These are phyloP conservation scores for Urechis unicinctus DNA, from an alignment of 2,888 invertebrate species.

Conservation along the genomic window DNA sequence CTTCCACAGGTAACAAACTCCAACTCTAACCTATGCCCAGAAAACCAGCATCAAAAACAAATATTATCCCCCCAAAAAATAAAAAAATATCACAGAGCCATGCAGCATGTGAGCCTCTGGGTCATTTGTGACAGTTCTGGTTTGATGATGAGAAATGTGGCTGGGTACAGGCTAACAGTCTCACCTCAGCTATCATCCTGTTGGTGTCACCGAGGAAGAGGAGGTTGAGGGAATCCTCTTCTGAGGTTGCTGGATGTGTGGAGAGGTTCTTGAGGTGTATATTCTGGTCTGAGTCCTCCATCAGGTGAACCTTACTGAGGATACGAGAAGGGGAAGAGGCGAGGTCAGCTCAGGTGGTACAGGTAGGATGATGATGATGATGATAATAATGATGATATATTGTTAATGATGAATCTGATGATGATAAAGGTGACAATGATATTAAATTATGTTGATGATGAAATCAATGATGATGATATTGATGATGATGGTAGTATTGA, in stretches of 20 bases:
- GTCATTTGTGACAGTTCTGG: too few species aligned
- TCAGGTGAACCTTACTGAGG: conserved; percentile 44
- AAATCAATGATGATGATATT: not conserved
- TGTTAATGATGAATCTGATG: too few species aligned
- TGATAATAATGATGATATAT: too few species aligned
- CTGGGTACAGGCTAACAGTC: not conserved
- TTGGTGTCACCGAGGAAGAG: conserved; percentile 51
- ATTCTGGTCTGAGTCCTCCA: conserved; percentile 50
- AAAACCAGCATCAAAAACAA: too few species aligned
- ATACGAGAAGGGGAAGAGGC: not conserved
- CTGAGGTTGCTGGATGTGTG: conserved; percentile 42
- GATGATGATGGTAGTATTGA: not conserved
- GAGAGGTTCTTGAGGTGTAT: conserved; percentile 50
- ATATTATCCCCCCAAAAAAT: too few species aligned
- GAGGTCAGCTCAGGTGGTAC: too few species aligned
- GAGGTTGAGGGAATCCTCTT: conserved; percentile 50
- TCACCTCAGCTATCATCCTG: conserved; percentile 52
- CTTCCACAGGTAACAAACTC: too few species aligned
- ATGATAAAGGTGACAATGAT: too few species aligned
- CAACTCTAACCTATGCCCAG: too few species aligned
- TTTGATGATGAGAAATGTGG: not conserved
- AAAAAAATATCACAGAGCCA: too few species aligned
- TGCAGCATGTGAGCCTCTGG: too few species aligned
- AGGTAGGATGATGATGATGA: too few species aligned
- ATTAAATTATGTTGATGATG: not conserved